Evolutionary conservation across 2,888 invertebrate species (phyloP), one percentile per base, ranked within the genome.

Genomic region (Dynastes grantii): DNA sequence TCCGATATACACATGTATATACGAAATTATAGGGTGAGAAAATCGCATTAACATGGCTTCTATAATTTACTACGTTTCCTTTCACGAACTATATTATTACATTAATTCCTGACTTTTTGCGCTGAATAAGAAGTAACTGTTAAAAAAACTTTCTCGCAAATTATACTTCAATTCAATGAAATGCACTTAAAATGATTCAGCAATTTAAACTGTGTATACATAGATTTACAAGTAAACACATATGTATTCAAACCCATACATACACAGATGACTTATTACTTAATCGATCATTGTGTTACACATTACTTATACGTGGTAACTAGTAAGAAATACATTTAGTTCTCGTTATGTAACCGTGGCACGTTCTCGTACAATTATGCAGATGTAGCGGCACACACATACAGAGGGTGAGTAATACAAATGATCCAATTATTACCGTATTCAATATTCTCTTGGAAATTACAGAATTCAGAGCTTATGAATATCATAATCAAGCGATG

Each of bases 351-450:
- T 58, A 73, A 73, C 16, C 73, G 22, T 58, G 13, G 73, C 73
- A 73, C 73, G 73, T 73, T 58, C 40, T 37, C 22, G 11, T 13
- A 37, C 40, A 58, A 73, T 73, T 58, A 73, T 58, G 58, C 55
- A 55, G 40, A 73, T 73, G 16, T 58, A 70, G 53, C 32, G 70
- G 70, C 29, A 61, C 40, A 67, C 49, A 49, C 16, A 73, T 40
- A 58, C 40, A 58, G 29, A 73, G 22, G 32, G 73, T 11, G 9
- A 73, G 53, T 73, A 58, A 73, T 73, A 73, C 58, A 73, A 73
- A 73, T 73, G 73, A 58, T 73, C 73, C 73, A 73, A 73, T 73
- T 73, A 73, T 73, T 73, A 70, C 70, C 32, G 40, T 73, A 73
- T 61, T 73, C 73, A 61, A 58, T 58, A 32, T 73, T 73, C 73